Evolutionary conservation across 64 coral and sea anemone species (phyloP), one percentile per base, ranked within the genome.

Genomic region (Stylophora pistillata): DNA sequence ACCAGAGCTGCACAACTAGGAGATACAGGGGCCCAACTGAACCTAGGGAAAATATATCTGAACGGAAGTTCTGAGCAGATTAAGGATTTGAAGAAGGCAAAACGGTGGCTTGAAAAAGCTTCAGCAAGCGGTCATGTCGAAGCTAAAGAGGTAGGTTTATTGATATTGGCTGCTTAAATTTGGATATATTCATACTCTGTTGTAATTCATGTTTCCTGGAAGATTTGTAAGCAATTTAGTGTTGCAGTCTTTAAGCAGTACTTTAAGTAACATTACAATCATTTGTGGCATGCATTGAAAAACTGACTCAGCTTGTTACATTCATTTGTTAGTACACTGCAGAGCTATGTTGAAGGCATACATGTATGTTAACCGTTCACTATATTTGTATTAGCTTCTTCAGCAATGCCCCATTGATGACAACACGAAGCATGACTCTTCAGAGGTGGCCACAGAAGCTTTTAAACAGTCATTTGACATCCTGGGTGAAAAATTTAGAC

Each of bases 21-120:
- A 15, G 75, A 93, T 61, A n/a, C 57, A 14, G 82, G 70, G 59
- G 70, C 91, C 26, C 95, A 96, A 74, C 55, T 58, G 47, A 72
- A 96, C 14, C 59, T 96, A 1, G 95, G 95, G 26, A 72, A 89
- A 33, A 52, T 88, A 15, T 96, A 93, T 64, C 23, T 93, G 64
- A 33, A 26, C 30, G 95, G 95, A 80, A 26, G 56, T 27, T 90
- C 56, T 93, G 91, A 77, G 0, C 80, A 90, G 73, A 29, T 70
- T 3, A 96, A 72, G 55, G 87, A 93, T 69, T 20, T 87, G 0
- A 30, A 18, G 0, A 89, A 82, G 74, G 91, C 91, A 61, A 72
- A 27, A 58, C 25, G 79, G 64, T 96, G 94, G 94, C 74, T 93
- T 9, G 68, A 56, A 21, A 96, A 96, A 82, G 94, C 94, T 12